These are phyloP conservation scores for Pemphredon lugubris DNA, from an alignment of 2,888 invertebrate species.

Conservation along the genomic window DNA sequence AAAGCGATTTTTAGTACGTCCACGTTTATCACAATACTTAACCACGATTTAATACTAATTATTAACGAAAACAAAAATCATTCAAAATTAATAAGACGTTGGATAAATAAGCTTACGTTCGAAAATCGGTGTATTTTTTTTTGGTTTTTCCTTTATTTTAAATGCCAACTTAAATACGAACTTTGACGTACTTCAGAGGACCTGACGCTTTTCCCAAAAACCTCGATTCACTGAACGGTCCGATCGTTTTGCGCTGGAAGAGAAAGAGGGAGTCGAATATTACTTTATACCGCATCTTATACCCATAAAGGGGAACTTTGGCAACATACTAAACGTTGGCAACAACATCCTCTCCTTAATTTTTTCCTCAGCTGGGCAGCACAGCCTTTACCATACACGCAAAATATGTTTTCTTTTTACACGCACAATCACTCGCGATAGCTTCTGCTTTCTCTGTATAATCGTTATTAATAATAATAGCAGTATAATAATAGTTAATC, in stretches of 20 bases:
- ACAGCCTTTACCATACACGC: conserved; percentile 67
- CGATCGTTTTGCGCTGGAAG: conserved; percentile 12
- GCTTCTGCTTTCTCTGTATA: conserved; percentile 34
- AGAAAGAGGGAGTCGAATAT: conserved; percentile 59
- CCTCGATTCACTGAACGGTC: background rate
- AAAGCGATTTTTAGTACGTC: background rate
- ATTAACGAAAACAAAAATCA: background rate
- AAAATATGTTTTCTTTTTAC: conserved; percentile 51
- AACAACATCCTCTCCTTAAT: conserved; percentile 71
- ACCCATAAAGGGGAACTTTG: conserved; percentile 75
- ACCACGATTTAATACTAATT: background rate
- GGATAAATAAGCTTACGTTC: background rate
- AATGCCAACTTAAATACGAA: too few species aligned
- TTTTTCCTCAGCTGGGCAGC: conserved; percentile 67
- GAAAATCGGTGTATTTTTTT: background rate
- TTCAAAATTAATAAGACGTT: background rate
- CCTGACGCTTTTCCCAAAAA: background rate
- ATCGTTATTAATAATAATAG: conserved; percentile 55
- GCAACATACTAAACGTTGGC: conserved; percentile 77
- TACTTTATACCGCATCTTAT: conserved; percentile 66
- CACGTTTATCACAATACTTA: background rate
- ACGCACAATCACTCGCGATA: conserved; percentile 59
- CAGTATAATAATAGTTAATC: conserved; percentile 58
- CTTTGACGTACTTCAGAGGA: background rate
- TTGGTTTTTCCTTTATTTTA: too few species aligned